A percentile compares a stretch with the other conserved stretches of the same genome.
These are phyloP conservation scores for Molothrus ater DNA, from an alignment of 2,797 vertebrate species.

Conservation along the genomic window DNA sequence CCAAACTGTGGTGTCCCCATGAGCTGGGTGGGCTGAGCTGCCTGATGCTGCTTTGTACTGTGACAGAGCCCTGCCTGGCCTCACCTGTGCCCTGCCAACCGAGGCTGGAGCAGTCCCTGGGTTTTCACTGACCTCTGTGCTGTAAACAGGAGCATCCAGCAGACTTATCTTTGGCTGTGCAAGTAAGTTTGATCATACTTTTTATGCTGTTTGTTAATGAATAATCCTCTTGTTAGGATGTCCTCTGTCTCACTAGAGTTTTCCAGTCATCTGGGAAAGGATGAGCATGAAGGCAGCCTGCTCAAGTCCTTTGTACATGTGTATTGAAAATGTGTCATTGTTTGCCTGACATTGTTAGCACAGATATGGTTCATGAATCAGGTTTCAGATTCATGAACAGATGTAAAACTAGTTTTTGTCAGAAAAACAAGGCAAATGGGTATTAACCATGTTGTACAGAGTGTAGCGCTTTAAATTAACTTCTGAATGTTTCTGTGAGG, in stretches of 20 bases:
- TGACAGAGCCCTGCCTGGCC: too few species aligned
- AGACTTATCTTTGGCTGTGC: accelerated
- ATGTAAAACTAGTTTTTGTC: background rate
- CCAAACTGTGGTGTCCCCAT: accelerated
- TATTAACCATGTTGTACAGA: accelerated
- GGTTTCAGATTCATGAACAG: background rate
- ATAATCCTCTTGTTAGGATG: background rate
- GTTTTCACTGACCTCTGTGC: accelerated
- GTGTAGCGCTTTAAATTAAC: background rate
- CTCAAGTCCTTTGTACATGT: accelerated
- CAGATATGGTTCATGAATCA: background rate
- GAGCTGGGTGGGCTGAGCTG: too few species aligned
- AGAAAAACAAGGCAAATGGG: background rate
- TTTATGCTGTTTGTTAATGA: background rate
- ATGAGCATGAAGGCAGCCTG: accelerated
- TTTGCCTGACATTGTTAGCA: background rate
- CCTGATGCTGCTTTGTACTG: accelerated
- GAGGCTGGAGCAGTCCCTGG: accelerated
- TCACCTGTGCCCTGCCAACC: accelerated
- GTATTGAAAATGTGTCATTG: background rate
- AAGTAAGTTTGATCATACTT: background rate
- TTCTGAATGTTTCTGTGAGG: background rate
- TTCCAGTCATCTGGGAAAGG: too few species aligned
- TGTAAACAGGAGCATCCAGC: background rate
- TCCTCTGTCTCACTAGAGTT: background rate